Evolutionary conservation across 2,888 invertebrate genomes (phyloP).

Genomic region (Eumerus sabulonum): DNA sequence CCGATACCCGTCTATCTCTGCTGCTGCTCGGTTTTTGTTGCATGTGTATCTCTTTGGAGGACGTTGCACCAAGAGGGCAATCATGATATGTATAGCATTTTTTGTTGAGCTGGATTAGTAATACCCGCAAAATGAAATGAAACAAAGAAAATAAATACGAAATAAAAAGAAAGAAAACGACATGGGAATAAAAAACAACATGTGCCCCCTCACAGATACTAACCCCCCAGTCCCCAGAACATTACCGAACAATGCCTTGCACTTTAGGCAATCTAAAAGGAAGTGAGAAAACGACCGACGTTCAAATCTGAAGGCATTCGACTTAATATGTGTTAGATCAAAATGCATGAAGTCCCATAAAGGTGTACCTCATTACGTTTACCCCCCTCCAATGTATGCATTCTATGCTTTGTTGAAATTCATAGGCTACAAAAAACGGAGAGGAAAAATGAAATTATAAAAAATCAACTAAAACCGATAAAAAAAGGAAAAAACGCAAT

Average conservation of each 20-base stretch:
- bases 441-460: too few species aligned
- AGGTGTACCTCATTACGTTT: too few species aligned
- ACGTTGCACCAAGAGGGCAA: conserved; percentile 26
- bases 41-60: conserved; percentile 8
- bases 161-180: background rate
- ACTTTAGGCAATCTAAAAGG: too few species aligned
- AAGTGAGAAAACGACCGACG: too few species aligned
- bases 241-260: too few species aligned
- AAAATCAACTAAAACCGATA: too few species aligned
- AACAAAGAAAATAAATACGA: conserved; percentile 14
- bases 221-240: too few species aligned
- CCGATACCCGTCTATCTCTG: background rate
- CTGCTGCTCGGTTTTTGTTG: conserved; percentile 19
- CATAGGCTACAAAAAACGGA: conserved; percentile 29
- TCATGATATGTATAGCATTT: conserved; percentile 49
- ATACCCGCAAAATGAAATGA: conserved; percentile 38
- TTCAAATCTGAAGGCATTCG: too few species aligned
- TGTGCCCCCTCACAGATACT: conserved; percentile 34
- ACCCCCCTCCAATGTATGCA: too few species aligned
- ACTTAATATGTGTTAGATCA: too few species aligned
- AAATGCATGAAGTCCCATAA: too few species aligned
- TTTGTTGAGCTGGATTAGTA: conserved; percentile 57
- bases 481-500: conserved; percentile 33
- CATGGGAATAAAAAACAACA: conserved; percentile 43
- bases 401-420: conserved; percentile 39